A percentile compares a stretch with the other conserved stretches of the same genome.
phyloP scores from a whole-genome alignment of 2,797 vertebrate species.

The Chrysocyon brachyurus region DNA sequence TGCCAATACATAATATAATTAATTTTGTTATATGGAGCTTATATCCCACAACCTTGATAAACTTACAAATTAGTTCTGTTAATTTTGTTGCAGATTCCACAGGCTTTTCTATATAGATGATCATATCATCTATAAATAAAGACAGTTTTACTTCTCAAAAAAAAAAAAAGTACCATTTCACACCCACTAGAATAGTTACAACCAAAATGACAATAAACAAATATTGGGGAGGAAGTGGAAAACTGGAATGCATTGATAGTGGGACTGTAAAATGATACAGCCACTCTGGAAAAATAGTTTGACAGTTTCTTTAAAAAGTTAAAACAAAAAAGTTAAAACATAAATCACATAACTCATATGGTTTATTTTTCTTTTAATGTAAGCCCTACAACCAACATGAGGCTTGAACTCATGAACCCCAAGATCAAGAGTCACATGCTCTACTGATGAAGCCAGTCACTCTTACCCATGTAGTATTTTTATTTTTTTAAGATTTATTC shows the following conservation, averaged over 20 bases:
- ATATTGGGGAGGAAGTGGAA: background rate
- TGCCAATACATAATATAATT: constrained; percentile 23
- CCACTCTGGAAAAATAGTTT: constrained; percentile 28
- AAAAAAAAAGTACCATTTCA: background rate
- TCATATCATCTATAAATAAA: constrained; percentile 46
- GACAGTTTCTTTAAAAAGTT: background rate
- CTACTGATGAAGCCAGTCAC: background rate
- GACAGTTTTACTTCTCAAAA: background rate
- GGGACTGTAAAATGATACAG: background rate
- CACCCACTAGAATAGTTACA: background rate
- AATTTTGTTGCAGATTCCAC: constrained; percentile 28
- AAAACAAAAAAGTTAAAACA: constrained; percentile 36
- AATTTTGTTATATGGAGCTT: background rate
- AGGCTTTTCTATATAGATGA: constrained; percentile 3
- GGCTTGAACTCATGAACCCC: background rate
- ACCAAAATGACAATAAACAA: background rate
- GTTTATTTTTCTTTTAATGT: background rate
- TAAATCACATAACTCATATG: background rate
- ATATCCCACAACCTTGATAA: background rate
- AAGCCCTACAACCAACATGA: background rate
- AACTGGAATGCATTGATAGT: background rate
- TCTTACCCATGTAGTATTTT: background rate
- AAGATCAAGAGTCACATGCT: background rate
- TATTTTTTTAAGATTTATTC: no score
- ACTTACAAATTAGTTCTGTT: background rate